phyloP scores from a whole-genome alignment of 1,140 invertebrate species.

The Lamellibrachia luymesi region DNA sequence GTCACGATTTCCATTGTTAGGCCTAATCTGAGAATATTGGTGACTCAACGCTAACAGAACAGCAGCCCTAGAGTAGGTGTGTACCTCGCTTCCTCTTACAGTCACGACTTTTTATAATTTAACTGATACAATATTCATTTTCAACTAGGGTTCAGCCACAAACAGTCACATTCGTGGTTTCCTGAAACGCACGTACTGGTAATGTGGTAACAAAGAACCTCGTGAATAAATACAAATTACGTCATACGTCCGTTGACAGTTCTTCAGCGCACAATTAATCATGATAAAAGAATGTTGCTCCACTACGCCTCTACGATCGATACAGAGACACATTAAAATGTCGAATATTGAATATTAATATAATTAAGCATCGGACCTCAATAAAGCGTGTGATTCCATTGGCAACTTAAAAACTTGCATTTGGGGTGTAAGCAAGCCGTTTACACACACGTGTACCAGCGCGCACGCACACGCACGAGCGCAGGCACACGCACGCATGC shows the following conservation, averaged over 20 bases:
- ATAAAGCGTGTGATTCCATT: background rate
- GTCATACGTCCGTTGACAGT: background rate
- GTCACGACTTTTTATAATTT: background rate
- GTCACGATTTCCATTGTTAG: background rate
- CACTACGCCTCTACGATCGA: background rate
- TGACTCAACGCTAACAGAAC: background rate
- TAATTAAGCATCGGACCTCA: background rate
- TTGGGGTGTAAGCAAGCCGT: background rate
- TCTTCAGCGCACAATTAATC: background rate
- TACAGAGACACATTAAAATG: background rate
- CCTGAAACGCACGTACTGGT: background rate
- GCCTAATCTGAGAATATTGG: background rate
- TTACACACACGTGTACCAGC: no score
- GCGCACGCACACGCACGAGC: no score
- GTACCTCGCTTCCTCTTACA: background rate
- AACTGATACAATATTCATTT: background rate
- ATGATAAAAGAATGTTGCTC: background rate
- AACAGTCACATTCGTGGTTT: background rate
- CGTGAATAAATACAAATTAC: background rate
- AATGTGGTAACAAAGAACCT: background rate
- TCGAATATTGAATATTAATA: background rate
- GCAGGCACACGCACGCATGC: background rate
- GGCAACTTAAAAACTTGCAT: background rate
- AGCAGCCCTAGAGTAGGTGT: no score
- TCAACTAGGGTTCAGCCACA: background rate